These are phyloP conservation scores for Eleginops maclovinus DNA, from an alignment of 2,113 vertebrate species.

Conservation along the genomic window DNA sequence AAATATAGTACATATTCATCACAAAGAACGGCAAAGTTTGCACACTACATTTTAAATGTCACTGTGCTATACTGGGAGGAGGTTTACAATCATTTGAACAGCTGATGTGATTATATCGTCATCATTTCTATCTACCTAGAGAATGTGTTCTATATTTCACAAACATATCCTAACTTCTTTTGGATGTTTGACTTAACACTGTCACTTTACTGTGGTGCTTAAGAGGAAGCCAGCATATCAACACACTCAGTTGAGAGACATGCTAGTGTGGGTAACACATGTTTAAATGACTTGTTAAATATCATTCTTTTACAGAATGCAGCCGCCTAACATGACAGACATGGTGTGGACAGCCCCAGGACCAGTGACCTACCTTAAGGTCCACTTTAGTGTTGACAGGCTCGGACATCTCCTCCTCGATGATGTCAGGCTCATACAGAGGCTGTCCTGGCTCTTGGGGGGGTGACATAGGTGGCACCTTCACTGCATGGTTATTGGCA, in stretches of 20 bases:
- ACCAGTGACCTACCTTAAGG: conserved; percentile 88
- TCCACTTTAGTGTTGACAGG: conserved; percentile 92
- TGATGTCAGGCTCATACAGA: conserved; percentile 61
- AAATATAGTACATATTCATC: no score
- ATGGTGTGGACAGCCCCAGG: neutral
- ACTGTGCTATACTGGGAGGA: no score
- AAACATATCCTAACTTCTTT: neutral
- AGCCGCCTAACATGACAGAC: neutral
- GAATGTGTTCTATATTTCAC: neutral
- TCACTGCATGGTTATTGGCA: conserved; percentile 94
- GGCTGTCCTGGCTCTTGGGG: conserved; percentile 68
- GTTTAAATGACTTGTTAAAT: no score
- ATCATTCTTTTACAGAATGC: neutral
- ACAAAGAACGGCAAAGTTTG: no score
- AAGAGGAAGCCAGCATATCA: neutral
- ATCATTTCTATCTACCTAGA: neutral
- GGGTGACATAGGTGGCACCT: conserved; percentile 74
- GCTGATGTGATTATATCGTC: neutral
- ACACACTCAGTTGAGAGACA: no score
- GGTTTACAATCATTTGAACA: no score
- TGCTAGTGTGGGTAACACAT: no score
- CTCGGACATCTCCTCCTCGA: conserved; percentile 80
- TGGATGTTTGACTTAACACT: neutral
- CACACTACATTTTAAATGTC: no score
- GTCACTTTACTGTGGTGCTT: neutral